A percentile compares a stretch with the other conserved stretches of the same genome.
phyloP scores from a whole-genome alignment of 2,797 vertebrate species.

The Pogoniulus pusillus region DNA sequence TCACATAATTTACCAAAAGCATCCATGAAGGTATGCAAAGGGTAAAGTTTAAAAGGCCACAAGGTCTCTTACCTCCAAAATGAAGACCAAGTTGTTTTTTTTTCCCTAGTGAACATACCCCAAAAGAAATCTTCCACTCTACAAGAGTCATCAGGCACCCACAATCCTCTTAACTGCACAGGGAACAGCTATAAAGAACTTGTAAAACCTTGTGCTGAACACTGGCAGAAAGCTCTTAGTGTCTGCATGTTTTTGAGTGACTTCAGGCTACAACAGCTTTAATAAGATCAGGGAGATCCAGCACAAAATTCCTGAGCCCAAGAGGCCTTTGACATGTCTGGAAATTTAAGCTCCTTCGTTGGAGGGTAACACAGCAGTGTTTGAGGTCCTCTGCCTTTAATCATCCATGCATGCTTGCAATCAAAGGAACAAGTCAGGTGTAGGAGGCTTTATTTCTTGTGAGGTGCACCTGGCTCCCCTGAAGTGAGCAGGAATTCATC shows the following conservation, averaged over 20 bases:
- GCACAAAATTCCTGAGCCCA: not conserved
- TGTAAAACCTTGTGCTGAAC: not conserved
- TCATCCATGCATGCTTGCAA: not conserved
- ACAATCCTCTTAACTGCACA: not conserved
- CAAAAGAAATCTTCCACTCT: not conserved
- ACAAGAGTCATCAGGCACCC: not conserved
- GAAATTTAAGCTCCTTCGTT: conserved; percentile 12
- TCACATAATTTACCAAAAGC: not conserved
- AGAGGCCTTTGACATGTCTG: not conserved
- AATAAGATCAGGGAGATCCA: not conserved
- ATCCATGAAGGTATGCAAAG: not conserved
- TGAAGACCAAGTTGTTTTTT: not conserved
- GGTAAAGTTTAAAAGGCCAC: not conserved
- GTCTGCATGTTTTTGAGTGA: not conserved
- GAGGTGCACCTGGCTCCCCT: not conserved
- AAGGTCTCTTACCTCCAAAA: not conserved
- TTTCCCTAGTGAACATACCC: not conserved
- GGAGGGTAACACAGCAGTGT: not conserved
- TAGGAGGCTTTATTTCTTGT: conserved; percentile 5
- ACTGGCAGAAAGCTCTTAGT: not conserved
- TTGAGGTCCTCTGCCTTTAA: conserved; percentile 25
- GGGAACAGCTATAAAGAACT: not conserved
- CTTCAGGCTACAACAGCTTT: not conserved
- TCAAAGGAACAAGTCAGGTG: not conserved
- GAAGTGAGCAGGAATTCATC: not conserved